phyloP scores from a whole-genome alignment of 2,888 invertebrate species.

The Drosophila siamana region DNA sequence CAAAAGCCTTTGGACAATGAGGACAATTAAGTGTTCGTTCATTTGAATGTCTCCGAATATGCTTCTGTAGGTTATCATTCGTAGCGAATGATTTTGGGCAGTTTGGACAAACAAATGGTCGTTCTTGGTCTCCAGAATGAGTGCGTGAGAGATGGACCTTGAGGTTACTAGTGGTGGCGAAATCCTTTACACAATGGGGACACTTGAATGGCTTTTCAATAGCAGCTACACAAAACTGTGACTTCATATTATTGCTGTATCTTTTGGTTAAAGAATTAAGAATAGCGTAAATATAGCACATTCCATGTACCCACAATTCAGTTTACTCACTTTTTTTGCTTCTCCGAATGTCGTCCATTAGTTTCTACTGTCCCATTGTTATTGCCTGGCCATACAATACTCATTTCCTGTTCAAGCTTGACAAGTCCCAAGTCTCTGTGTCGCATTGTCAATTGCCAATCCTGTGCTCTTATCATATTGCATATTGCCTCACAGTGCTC shows the following conservation, averaged over 20 bases:
- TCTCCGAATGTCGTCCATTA: constrained; percentile 38
- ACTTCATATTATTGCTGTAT: constrained; percentile 24
- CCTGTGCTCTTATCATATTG: constrained; percentile 55
- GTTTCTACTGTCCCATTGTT: constrained; percentile 10
- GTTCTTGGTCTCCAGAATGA: constrained; percentile 52
- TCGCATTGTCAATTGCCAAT: constrained; percentile 54
- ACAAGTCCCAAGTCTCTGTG: constrained; percentile 54
- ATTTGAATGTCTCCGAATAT: constrained; percentile 51
- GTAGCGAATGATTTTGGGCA: constrained; percentile 53
- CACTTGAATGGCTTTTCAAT: constrained; percentile 50
- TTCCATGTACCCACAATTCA: background rate
- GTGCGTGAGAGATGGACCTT: constrained; percentile 52
- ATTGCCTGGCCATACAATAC: constrained; percentile 46
- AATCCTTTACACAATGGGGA: constrained; percentile 49
- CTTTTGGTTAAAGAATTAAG: background rate
- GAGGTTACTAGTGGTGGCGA: constrained; percentile 52
- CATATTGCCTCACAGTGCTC: constrained; percentile 59
- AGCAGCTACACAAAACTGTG: constrained; percentile 6
- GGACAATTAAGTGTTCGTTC: constrained; percentile 49
- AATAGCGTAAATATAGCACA: no score
- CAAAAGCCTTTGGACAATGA: constrained; percentile 55
- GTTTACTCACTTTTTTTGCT: constrained; percentile 41
- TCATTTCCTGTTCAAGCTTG: constrained; percentile 55
- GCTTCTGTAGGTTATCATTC: constrained; percentile 53
- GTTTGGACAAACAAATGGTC: constrained; percentile 50